Evolutionary conservation across 2,113 vertebrate species (phyloP).

Genomic region (Thalassarche chlororhynchos): DNA sequence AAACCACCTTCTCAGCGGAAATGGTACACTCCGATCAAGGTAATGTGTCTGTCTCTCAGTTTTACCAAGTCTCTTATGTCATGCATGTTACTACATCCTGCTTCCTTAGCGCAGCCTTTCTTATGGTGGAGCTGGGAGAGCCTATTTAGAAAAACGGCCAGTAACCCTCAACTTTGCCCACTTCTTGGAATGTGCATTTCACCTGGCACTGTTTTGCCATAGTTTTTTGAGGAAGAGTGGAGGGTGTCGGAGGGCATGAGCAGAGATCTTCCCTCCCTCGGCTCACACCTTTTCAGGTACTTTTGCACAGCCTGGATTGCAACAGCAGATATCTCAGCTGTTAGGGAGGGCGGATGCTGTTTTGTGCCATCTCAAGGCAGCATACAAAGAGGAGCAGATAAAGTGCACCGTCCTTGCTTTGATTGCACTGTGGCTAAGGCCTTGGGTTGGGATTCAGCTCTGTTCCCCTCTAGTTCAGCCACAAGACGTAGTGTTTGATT

Average conservation of each 20-base stretch:
- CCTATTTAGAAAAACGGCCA: not conserved
- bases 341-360: not conserved
- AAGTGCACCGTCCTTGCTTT: not conserved
- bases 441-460: not conserved
- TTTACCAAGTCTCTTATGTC: not conserved
- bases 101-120: not conserved
- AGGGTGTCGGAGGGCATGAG: not conserved
- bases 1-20: slow-evolving; percentile 75
- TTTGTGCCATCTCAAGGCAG: not conserved
- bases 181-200: not conserved
- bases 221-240: not conserved
- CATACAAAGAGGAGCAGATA: not conserved
- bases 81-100: fast-evolving
- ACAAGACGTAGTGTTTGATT: not conserved
- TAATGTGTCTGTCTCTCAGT: not conserved
- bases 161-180: not conserved
- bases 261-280: not conserved
- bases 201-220: not conserved
- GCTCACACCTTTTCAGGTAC: not conserved
- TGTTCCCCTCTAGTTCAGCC: not conserved
- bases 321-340: not conserved
- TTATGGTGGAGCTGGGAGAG: not conserved
- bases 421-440: not conserved
- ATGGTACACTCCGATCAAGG: slow-evolving; percentile 90
- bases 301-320: not conserved